phyloP scores from a whole-genome alignment of 2,113 vertebrate species.

The Rutilus rutilus region DNA sequence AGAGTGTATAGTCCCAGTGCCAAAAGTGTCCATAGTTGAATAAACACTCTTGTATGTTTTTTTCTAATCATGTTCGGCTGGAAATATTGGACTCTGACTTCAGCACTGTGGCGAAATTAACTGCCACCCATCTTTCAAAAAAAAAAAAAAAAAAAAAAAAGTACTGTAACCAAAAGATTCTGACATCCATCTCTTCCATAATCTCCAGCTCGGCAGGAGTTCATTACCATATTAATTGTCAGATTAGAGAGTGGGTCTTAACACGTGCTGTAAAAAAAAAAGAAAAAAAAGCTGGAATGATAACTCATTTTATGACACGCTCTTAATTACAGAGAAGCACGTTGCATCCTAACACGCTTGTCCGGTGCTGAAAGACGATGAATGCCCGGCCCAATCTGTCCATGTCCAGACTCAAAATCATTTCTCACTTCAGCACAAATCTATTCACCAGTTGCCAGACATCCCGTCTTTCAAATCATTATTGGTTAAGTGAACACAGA shows the following conservation, averaged over 20 bases:
- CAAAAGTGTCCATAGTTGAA: neutral
- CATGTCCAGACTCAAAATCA: constrained; percentile 32
- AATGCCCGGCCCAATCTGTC: constrained; percentile 43
- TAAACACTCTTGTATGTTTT: neutral
- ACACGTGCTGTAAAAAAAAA: constrained; percentile 51
- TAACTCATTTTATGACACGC: constrained; percentile 59
- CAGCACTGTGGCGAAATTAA: neutral
- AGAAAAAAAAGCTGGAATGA: constrained; percentile 46
- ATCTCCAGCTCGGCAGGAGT: constrained; percentile 70
- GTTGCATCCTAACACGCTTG: constrained; percentile 29
- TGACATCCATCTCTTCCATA: constrained; percentile 43
- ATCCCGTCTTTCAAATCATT: constrained; percentile 34
- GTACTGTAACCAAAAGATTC: constrained; percentile 35
- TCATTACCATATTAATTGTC: constrained; percentile 81
- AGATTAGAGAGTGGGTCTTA: constrained; percentile 68
- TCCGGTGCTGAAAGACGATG: constrained; percentile 37
- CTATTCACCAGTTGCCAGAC: constrained; percentile 41
- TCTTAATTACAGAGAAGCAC: constrained; percentile 57
- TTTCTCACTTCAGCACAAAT: constrained; percentile 47
- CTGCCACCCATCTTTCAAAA: neutral
- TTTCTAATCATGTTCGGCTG: neutral
- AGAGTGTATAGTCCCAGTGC: neutral
- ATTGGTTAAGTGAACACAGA: constrained; percentile 10
- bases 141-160: constrained; percentile 13
- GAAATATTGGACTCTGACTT: constrained; percentile 2